These are phyloP conservation scores for Heterochromis multidens DNA, from an alignment of 2,113 vertebrate genomes.

Conservation along the genomic window DNA sequence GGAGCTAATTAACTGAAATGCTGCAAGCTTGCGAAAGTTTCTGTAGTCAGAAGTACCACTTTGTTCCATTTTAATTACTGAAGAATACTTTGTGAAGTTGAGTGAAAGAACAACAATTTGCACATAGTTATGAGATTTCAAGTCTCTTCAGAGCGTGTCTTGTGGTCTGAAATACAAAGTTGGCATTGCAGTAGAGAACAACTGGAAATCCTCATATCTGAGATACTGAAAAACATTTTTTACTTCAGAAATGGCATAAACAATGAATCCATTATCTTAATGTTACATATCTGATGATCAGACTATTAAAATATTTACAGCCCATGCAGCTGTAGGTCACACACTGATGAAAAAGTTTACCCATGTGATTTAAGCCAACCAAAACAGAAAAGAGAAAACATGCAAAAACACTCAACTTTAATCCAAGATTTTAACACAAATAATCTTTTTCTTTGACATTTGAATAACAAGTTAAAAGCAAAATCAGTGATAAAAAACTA, in stretches of 20 bases:
- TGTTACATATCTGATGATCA: not conserved
- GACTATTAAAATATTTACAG: not conserved
- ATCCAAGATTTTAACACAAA: not conserved
- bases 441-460: not conserved
- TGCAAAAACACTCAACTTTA: not conserved
- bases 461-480: not conserved
- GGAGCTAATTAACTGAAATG: not conserved
- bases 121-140: not conserved
- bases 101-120: not conserved
- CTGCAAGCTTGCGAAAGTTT: not conserved
- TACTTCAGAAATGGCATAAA: not conserved
- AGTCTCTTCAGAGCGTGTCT: not conserved
- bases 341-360: not conserved
- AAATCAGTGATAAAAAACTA: not conserved
- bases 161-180: not conserved
- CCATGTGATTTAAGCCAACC: not conserved
- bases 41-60: not conserved
- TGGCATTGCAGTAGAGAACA: not conserved
- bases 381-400: fast-evolving
- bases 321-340: not conserved
- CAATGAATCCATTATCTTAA: not conserved
- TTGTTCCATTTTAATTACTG: not conserved
- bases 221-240: not conserved
- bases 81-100: not conserved
- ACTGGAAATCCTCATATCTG: not conserved